A percentile compares a stretch with the other conserved stretches of the same genome.
Conservation (phyloP, 2,113 vertebrate genomes). For the Myiopsitta monachus region DNA sequence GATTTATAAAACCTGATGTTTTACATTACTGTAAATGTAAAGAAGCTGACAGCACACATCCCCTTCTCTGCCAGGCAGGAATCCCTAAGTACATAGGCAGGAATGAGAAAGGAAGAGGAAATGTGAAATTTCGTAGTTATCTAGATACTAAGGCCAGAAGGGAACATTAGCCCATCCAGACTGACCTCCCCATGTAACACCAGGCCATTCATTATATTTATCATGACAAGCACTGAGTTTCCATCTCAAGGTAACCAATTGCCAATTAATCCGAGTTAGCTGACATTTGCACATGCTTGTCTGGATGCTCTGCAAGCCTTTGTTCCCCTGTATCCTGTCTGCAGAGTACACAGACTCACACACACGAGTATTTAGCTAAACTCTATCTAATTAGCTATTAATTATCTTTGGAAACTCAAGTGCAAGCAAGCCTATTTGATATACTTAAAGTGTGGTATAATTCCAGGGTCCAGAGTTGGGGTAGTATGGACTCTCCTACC, state of each 20-base stretch:
- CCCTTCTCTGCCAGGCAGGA: conserved; percentile 65
- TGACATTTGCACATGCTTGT: conserved; percentile 29
- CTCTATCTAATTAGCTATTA: conserved; percentile 24
- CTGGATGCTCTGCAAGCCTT: conserved; percentile 24
- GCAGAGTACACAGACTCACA: background rate
- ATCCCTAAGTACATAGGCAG: conserved; percentile 48
- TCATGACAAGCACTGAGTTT: conserved; percentile 37
- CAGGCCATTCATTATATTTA: conserved; percentile 57
- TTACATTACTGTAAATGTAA: conserved; percentile 63
- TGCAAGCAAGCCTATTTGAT: background rate
- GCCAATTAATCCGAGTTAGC: conserved; percentile 54
- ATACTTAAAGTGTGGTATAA: background rate
- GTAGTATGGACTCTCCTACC: background rate
- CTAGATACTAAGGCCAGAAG: conserved; percentile 33
- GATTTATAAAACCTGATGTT: conserved; percentile 64
- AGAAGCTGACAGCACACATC: conserved; percentile 60
- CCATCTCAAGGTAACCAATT: conserved; percentile 48
- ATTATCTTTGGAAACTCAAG: background rate
- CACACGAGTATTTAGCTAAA: background rate
- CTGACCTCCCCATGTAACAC: conserved; percentile 30
- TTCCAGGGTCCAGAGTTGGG: accelerated
- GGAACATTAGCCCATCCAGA: conserved; percentile 19
- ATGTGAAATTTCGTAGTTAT: conserved; percentile 46
- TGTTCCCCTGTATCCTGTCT: conserved; percentile 5
- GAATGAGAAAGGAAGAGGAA: conserved; percentile 53